Evolutionary conservation across 1,140 invertebrate species (phyloP), one percentile per base, ranked within the genome.

Genomic region (Drosophila nigrodunni): DNA sequence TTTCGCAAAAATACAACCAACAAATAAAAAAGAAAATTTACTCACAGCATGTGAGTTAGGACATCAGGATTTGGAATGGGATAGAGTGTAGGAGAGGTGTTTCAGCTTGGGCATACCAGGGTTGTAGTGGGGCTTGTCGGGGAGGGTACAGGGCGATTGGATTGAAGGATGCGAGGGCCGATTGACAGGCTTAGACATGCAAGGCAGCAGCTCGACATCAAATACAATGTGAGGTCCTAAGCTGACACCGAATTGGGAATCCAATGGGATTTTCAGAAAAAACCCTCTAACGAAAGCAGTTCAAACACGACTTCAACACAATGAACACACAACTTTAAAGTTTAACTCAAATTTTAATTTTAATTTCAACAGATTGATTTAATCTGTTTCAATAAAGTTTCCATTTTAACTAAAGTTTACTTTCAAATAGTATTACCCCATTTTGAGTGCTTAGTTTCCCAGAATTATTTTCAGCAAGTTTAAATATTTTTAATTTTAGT

Each of bases 181-280:
- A 62, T 73, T 76, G 74, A 76, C 71, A 65, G 66, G 66, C 54
- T 70, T 62, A 60, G 65, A 64, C 39, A 50, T 64, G 49, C 60
- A 64, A 34, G 60, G 34, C n/a, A 41, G 34, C 47, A 55, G 39
- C 47, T 59, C 47, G n/a, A 67, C 55, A 59, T 67, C 62, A 58
- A 66, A 52, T 67, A 39, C 35, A 37, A 35, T 58, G 61, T 58
- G 52, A 11, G 52, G 37, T 66, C 57, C 65, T 69, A 74, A 74
- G 71, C 65, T 57, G 65, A 65, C 69, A 72, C 47, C 35, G 6
- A 57, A 64, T 65, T 50, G 61, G 41, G 11, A 74, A 75, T 68
- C 68, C 68, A 70, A 75, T 43, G 46, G 73, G 60, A 75, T 65
- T 65, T 44, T 15, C 13, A 50, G 21, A 11, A 60, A 60, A n/a